Evolutionary conservation across 2,113 vertebrate genomes (phyloP).

Genomic region (Sinocyclocheilus maitianheensis): DNA sequence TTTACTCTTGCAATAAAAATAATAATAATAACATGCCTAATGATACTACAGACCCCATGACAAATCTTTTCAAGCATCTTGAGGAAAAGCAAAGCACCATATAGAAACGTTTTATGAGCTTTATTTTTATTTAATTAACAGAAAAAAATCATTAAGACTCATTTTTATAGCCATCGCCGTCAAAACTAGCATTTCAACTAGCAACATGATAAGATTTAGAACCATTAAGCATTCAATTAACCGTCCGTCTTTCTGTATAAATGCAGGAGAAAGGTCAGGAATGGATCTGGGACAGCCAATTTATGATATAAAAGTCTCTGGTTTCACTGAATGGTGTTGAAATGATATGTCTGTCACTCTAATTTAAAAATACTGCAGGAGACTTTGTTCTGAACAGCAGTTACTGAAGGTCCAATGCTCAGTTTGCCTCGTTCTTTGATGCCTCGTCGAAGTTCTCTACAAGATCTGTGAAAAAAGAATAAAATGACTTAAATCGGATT

Average conservation of each 20-base stretch:
- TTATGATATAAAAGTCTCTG: constrained; percentile 86
- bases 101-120: constrained; percentile 70
- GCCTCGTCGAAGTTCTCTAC: constrained; percentile 99
- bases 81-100: constrained; percentile 59
- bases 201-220: constrained; percentile 55
- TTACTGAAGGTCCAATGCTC: constrained; percentile 62
- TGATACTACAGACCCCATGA: background rate
- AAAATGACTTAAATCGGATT: background rate
- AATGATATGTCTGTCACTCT: constrained; percentile 69
- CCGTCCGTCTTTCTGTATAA: constrained; percentile 61
- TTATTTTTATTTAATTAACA: constrained; percentile 83
- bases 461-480: constrained; percentile 80
- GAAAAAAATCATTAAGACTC: constrained; percentile 76
- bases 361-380: constrained; percentile 83
- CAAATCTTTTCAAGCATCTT: background rate
- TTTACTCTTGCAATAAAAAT: background rate
- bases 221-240: constrained; percentile 61
- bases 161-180: constrained; percentile 76
- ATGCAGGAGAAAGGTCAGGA: constrained; percentile 87
- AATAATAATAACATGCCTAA: background rate
- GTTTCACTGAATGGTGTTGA: constrained; percentile 56
- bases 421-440: constrained; percentile 98
- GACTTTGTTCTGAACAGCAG: constrained; percentile 58
- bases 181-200: constrained; percentile 66
- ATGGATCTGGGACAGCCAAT: constrained; percentile 83